phyloP scores from a whole-genome alignment of 1,140 invertebrate species.

The Pachyrhynchus sulphureomaculatus region DNA sequence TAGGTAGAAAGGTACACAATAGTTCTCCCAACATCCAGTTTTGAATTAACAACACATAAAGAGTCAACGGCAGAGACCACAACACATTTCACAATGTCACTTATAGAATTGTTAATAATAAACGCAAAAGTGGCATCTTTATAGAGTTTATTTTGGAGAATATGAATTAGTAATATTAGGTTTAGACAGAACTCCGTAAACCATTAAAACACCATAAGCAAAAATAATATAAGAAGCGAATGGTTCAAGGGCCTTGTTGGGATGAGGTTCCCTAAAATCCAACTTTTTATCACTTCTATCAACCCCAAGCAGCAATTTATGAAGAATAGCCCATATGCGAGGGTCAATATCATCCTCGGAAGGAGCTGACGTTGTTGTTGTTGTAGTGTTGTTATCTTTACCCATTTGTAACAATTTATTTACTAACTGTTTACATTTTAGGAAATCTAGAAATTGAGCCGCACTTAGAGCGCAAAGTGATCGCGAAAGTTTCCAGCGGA shows the following conservation, averaged over 20 bases:
- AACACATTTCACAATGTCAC: conserved; percentile 68
- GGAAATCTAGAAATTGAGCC: too few species aligned
- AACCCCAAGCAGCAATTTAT: conserved; percentile 42
- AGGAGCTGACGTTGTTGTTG: not conserved
- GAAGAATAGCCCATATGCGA: conserved; percentile 38
- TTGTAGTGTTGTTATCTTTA: too few species aligned
- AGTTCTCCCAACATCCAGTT: conserved; percentile 77
- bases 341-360: conserved; percentile 13
- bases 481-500: too few species aligned
- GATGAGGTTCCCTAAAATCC: conserved; percentile 52
- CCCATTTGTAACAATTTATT: too few species aligned
- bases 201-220: conserved; percentile 61
- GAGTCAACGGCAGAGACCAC: conserved; percentile 66
- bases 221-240: conserved; percentile 66
- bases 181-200: conserved; percentile 62
- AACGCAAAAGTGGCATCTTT: conserved; percentile 66
- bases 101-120: conserved; percentile 66
- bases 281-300: conserved; percentile 26
- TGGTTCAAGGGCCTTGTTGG: conserved; percentile 54
- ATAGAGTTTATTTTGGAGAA: conserved; percentile 61
- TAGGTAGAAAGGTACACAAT: conserved; percentile 73
- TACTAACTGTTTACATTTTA: too few species aligned
- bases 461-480: too few species aligned
- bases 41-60: conserved; percentile 68
- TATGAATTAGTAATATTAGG: conserved; percentile 59